phyloP scores from a whole-genome alignment of 2,888 invertebrate species.

The Camponotus fellah region DNA sequence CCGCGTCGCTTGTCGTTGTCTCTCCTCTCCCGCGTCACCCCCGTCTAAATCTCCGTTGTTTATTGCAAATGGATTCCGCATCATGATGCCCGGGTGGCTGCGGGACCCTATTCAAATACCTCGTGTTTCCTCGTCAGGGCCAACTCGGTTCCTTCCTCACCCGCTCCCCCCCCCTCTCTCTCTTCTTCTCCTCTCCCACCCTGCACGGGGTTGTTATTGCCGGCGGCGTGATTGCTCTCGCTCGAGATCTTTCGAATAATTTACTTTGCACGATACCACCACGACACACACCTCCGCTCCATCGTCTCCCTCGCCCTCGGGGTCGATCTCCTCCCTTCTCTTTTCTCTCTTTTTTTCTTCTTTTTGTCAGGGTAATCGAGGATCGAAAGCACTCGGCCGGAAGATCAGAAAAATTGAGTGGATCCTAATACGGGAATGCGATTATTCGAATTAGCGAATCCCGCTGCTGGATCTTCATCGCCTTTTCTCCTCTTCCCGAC shows the following conservation, averaged over 20 bases:
- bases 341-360: constrained; percentile 14
- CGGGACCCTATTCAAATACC: constrained; percentile 82
- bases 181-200: constrained; percentile 45
- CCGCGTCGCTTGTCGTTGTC: constrained; percentile 44
- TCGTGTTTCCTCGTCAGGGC: constrained; percentile 80
- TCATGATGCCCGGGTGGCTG: constrained; percentile 82
- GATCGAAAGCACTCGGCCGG: constrained; percentile 79
- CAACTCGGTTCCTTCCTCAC: constrained; percentile 57
- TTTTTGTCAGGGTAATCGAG: constrained; percentile 74
- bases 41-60: constrained; percentile 85
- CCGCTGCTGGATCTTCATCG: constrained; percentile 65
- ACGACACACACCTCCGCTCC: constrained; percentile 60
- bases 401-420: constrained; percentile 85
- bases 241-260: constrained; percentile 82
- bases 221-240: constrained; percentile 80
- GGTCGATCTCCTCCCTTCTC: constrained; percentile 45
- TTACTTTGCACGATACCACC: constrained; percentile 79
- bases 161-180: constrained; percentile 50
- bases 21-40: constrained; percentile 56
- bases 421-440: constrained; percentile 83
- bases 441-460: constrained; percentile 80
- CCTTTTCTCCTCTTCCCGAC: constrained; percentile 28
- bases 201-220: constrained; percentile 80
- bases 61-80: constrained; percentile 86
- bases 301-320: constrained; percentile 53